phyloP scores from a whole-genome alignment of 1,140 invertebrate genomes.

The Goniozus legneri region DNA sequence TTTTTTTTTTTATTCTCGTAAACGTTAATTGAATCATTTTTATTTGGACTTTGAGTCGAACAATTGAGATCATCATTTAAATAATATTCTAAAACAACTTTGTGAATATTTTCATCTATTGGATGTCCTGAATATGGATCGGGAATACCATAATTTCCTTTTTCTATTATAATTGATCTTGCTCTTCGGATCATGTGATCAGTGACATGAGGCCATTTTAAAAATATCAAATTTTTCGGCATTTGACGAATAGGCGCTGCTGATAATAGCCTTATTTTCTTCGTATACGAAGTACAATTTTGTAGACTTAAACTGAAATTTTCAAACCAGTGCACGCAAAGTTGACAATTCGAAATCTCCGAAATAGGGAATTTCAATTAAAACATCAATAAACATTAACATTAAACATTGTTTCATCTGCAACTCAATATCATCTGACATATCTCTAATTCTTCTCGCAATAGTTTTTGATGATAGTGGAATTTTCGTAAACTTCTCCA shows the following conservation, averaged over 20 bases:
- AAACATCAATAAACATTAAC: too few relatives aligned
- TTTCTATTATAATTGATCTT: not conserved
- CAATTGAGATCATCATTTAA: conserved; percentile 8
- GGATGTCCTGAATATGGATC: conserved; percentile 1
- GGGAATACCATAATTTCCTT: not conserved
- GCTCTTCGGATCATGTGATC: not conserved
- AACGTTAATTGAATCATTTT: too few relatives aligned
- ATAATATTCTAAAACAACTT: conserved; percentile 3
- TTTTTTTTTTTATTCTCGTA: not conserved
- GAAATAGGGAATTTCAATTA: too few relatives aligned
- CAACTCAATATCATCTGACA: too few relatives aligned
- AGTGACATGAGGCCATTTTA: not conserved
- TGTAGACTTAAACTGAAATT: not conserved
- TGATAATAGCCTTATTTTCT: not conserved
- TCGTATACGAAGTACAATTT: not conserved
- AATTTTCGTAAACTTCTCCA: too few relatives aligned
- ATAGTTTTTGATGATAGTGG: too few relatives aligned
- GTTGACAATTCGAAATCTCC: too few relatives aligned
- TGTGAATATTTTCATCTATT: not conserved
- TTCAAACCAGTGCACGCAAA: not conserved
- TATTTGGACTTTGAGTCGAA: conserved; percentile 2
- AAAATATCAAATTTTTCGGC: not conserved
- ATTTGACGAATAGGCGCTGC: not conserved
- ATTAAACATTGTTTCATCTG: too few relatives aligned
- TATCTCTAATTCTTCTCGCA: too few relatives aligned